phyloP scores from a whole-genome alignment of 2,113 vertebrate genomes.

The Hirundichthys speculiger region DNA sequence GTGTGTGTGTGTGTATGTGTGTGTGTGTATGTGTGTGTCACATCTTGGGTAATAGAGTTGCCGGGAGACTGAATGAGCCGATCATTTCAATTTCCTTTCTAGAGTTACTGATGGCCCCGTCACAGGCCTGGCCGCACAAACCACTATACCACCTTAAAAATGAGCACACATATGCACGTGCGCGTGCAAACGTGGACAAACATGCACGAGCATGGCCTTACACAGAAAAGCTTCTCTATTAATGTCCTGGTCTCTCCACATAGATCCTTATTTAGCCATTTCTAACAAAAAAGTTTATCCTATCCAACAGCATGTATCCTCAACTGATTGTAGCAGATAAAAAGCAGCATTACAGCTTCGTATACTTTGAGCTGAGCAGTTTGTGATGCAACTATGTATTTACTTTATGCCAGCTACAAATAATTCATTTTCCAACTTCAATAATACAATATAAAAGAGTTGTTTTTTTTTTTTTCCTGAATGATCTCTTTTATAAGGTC shows the following conservation, averaged over 20 bases:
- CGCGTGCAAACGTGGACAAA: not conserved
- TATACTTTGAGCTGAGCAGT: too few relatives aligned
- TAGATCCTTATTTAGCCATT: not conserved
- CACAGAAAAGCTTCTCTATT: not conserved
- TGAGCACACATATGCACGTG: not conserved
- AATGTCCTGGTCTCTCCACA: not conserved
- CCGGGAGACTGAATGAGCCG: conserved; percentile 51
- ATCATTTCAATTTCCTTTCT: conserved; percentile 62
- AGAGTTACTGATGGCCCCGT: conserved; percentile 61
- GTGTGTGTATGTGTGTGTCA: conserved; percentile 12
- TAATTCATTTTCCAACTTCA: too few relatives aligned
- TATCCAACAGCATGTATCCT: too few relatives aligned
- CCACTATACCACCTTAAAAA: conserved; percentile 39
- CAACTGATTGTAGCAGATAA: too few relatives aligned
- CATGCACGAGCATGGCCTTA: not conserved
- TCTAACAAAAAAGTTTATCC: not conserved
- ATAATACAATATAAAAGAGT: too few relatives aligned
- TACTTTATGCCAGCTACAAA: too few relatives aligned
- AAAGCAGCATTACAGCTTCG: too few relatives aligned
- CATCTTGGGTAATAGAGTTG: conserved; percentile 52
- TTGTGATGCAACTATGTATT: too few relatives aligned
- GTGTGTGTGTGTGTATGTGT: not conserved
- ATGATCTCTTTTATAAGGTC: too few relatives aligned
- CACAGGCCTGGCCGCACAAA: conserved; percentile 29
- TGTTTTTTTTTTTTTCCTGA: too few relatives aligned